A percentile compares a stretch with the other conserved stretches of the same genome.
phyloP scores from a whole-genome alignment of 1,140 invertebrate species.

The Drosophila seguyi region DNA sequence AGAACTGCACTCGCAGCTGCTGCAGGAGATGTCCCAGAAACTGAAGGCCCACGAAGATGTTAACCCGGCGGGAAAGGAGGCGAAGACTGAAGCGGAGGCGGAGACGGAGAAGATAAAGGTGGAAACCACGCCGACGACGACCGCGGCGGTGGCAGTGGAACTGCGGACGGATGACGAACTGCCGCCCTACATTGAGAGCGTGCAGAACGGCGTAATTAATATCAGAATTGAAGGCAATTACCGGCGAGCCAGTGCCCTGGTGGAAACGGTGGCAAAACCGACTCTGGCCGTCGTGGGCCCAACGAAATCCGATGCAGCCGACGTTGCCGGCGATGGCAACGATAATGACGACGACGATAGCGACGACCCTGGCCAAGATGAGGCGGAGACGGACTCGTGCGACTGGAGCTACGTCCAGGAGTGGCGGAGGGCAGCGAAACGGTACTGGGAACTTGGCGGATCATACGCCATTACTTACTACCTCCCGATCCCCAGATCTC shows the following conservation, averaged over 20 bases:
- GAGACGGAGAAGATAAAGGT: conserved; percentile 1
- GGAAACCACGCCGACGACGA: conserved; percentile 3
- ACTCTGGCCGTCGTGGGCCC: conserved; percentile 71
- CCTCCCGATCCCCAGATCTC: conserved; percentile 13
- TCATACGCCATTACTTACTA: conserved; percentile 54
- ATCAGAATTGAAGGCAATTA: conserved; percentile 89
- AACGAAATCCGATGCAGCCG: conserved; percentile 85
- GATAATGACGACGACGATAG: conserved; percentile 62
- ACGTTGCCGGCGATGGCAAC: conserved; percentile 64
- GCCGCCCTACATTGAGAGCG: conserved; percentile 85
- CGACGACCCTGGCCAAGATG: conserved; percentile 78
- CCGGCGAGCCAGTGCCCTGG: conserved; percentile 87
- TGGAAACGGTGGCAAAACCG: conserved; percentile 85
- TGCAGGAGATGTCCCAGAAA: conserved; percentile 78
- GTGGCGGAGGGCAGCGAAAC: conserved; percentile 86
- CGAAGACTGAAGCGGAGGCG: neutral
- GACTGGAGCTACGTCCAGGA: conserved; percentile 91
- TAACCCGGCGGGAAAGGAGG: neutral
- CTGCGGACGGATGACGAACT: conserved; percentile 86
- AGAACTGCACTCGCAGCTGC: conserved; percentile 65
- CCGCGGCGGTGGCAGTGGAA: conserved; percentile 2
- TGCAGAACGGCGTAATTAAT: conserved; percentile 87
- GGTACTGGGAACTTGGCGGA: conserved; percentile 70
- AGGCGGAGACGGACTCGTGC: conserved; percentile 85
- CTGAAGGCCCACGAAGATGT: conserved; percentile 45